These are phyloP conservation scores for Poeciliopsis prolifica DNA, from an alignment of 2,113 vertebrate genomes.

Conservation along the genomic window DNA sequence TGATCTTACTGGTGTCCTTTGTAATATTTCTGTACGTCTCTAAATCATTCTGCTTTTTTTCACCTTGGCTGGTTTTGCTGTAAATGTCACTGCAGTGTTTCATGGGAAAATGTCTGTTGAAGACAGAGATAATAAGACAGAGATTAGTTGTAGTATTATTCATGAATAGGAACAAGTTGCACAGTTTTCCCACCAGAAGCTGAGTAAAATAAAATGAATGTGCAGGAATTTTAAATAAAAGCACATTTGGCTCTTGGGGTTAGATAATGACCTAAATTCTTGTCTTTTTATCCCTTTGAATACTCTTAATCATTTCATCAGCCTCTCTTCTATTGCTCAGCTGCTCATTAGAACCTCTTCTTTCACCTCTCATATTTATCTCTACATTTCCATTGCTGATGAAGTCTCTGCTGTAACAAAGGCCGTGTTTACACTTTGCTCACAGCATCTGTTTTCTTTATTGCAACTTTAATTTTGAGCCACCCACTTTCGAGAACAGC, in stretches of 20 bases:
- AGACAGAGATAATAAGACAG: neutral
- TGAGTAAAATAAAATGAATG: constrained; percentile 47
- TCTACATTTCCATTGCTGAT: constrained; percentile 27
- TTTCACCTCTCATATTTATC: constrained; percentile 41
- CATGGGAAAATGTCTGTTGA: neutral
- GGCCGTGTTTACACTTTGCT: constrained; percentile 34
- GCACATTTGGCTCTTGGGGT: constrained; percentile 38
- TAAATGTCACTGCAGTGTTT: neutral
- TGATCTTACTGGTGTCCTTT: constrained; percentile 29
- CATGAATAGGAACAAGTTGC: neutral
- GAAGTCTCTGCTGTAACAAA: constrained; percentile 38
- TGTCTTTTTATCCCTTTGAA: constrained; percentile 40
- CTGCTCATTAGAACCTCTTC: constrained; percentile 72
- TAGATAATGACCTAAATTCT: constrained; percentile 42
- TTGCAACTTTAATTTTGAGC: constrained; percentile 36
- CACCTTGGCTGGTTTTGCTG: neutral
- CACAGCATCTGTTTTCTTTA: constrained; percentile 39
- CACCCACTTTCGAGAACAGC: constrained; percentile 20
- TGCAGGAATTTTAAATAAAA: constrained; percentile 26
- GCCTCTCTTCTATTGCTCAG: constrained; percentile 60
- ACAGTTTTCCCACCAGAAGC: constrained; percentile 5
- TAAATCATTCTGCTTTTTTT: constrained; percentile 8
- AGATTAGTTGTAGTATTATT: neutral
- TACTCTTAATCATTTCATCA: constrained; percentile 74
- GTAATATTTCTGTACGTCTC: constrained; percentile 34